A percentile compares a stretch with the other conserved stretches of the same genome.
phyloP scores from a whole-genome alignment of 1,140 invertebrate genomes.

The Lerema accius region DNA sequence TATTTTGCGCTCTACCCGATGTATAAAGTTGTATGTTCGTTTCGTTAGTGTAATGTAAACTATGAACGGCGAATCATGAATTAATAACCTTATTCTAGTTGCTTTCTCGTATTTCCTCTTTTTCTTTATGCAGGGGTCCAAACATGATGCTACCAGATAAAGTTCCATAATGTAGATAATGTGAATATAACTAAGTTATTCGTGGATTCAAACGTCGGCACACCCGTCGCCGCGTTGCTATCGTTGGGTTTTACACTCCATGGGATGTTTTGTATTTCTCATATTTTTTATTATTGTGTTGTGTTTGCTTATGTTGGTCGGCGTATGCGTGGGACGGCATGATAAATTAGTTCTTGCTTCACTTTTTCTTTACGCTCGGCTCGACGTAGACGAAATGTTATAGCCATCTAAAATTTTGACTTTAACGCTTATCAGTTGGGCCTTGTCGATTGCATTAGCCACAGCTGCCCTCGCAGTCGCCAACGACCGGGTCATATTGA shows the following conservation, averaged over 20 bases:
- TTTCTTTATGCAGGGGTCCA: conserved; percentile 59
- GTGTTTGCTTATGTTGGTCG: conserved; percentile 69
- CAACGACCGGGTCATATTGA: conserved; percentile 31
- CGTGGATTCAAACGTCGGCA: conserved; percentile 60
- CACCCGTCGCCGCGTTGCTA: conserved; percentile 59
- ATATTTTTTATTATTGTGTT: conserved; percentile 63
- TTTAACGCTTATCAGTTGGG: conserved; percentile 54
- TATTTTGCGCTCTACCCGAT: conserved; percentile 11
- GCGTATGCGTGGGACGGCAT: conserved; percentile 75
- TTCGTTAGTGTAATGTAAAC: neutral
- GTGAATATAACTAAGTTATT: conserved; percentile 82
- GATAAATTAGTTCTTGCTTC: conserved; percentile 76
- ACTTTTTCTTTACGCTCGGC: conserved; percentile 71
- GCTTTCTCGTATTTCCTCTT: conserved; percentile 48
- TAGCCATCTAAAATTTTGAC: conserved; percentile 53
- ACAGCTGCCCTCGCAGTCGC: conserved; percentile 28
- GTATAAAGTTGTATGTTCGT: neutral
- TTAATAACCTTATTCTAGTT: conserved; percentile 34
- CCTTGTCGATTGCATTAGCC: conserved; percentile 47
- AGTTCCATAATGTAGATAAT: conserved; percentile 80
- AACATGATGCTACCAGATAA: conserved; percentile 66
- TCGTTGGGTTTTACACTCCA: conserved; percentile 80
- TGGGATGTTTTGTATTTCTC: conserved; percentile 63
- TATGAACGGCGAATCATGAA: conserved; percentile 48
- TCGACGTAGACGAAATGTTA: conserved; percentile 70